These are phyloP conservation scores for Gadus macrocephalus DNA, from an alignment of 2,113 vertebrate species.

Conservation along the genomic window DNA sequence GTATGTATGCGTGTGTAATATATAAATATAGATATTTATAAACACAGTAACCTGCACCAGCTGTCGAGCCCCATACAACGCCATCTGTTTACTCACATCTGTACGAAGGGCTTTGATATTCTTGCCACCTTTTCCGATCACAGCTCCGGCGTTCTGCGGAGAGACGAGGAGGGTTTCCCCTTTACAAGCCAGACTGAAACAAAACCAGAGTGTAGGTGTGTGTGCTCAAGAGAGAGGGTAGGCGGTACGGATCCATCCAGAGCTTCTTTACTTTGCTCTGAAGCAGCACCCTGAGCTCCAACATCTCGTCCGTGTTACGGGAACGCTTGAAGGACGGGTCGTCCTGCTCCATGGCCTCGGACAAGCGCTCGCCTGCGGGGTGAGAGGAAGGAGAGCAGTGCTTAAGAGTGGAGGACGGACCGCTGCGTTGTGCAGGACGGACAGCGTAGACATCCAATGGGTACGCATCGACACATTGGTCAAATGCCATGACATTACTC, in stretches of 20 bases:
- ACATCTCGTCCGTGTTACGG: conserved; percentile 94
- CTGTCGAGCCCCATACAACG: too few relatives aligned
- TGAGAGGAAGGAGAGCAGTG: background rate
- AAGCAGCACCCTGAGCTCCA: conserved; percentile 93
- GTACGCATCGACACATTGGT: too few relatives aligned
- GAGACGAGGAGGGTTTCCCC: conserved; percentile 17
- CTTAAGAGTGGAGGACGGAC: background rate
- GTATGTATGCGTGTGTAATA: too few relatives aligned
- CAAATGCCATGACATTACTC: too few relatives aligned
- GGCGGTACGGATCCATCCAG: background rate
- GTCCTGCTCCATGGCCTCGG: conserved; percentile 92
- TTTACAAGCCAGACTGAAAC: background rate
- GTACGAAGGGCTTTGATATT: conserved; percentile 98
- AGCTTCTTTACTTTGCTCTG: conserved; percentile 91
- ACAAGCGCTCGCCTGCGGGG: conserved; percentile 88
- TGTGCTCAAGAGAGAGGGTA: too few relatives aligned
- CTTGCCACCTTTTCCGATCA: conserved; percentile 98
- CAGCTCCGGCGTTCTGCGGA: conserved; percentile 91
- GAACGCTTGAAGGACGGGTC: conserved; percentile 97
- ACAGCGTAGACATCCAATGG: conserved; percentile 8
- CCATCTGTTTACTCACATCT: conserved; percentile 86
- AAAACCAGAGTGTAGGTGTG: background rate
- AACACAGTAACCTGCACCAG: too few relatives aligned
- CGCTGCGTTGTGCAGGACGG: background rate
- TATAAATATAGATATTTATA: too few relatives aligned